Base-by-base conservation (phyloP, 2,888 invertebrate genomes). In the Mactromeris polynyma region DNA sequence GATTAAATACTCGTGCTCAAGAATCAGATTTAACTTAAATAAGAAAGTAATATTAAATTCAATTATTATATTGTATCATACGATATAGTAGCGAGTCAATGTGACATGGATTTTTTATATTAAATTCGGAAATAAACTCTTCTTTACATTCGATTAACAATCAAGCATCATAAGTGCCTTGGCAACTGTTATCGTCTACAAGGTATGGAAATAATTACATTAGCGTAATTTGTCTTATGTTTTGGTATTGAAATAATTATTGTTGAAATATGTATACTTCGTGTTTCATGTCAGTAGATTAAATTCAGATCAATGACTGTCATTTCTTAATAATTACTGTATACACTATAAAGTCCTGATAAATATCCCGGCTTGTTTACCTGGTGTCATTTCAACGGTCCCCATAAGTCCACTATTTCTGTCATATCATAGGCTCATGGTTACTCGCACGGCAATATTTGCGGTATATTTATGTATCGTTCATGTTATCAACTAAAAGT, bases 161-260 rank as follows among this genome's bases (percentile, higher is more conserved):
- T 84, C 83, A 81, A 92, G 93, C 93, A 93, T 93, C 92, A 78
- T 79, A 82, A 87, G 89, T 92, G 90, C 91, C 93, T 90, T 91
- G 91, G 93, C 93, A 93, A 93, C 93, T 93, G 86, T 77, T 83
- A 82, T 83, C 83, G 64, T 84, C 86, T 86, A 81, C 73, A 69
- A 73, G 81, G 81, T 81, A 81, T 17, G 31, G 26, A 17, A 40
- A 79, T 14, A 79, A n/a, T 79, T n/a, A 33, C n/a, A 79, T 42
- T 79, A 36, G 19, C 42, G 1, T 1, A 17, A 73, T 19, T 73
- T 26, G 26, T 33, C 6, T 73, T 33, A 33, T 31, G 21, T 36
- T 73, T 58, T 73, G 3, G 73, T 73, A 14, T 73, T 26, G 9
- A 73, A 17, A 4, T 64, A 64, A 64, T 64, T 26, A 6, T 6